Base-by-base conservation (phyloP, 2,113 vertebrate species). In the Cranoglanis bouderius region DNA sequence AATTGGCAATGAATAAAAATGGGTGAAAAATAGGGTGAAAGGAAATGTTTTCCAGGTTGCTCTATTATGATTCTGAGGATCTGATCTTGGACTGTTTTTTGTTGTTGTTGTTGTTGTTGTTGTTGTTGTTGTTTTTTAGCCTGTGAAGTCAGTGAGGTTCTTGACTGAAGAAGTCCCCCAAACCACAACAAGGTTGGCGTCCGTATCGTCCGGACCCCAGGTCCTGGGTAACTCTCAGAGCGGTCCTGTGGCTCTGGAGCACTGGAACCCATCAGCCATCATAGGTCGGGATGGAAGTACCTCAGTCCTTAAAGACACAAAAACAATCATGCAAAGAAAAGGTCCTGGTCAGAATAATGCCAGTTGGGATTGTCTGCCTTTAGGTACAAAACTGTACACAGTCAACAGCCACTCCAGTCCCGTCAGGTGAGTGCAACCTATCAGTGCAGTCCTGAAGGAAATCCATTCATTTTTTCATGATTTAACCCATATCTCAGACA, bases 61-160 rank as follows among this genome's bases (percentile, higher is more conserved):
- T 81, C 0, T 67, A 55, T 61, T 49, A 13, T 74, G n/a, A 46
- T 57, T 83, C 24, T 6, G 7, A 61, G 1, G 14, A 77, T 57
- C 67, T 87, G 53, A 74, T 55, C 6, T 35, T 32, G 12, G 8
- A 32, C 2, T 80, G 14, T 18, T 55, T 32, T 78, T 46, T 43
- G 43, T 24, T 24, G n/a, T 80, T 53, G 6, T 38, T 70, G 12
- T 59, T 84, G 43, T 46, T 46, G 43, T 46, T 46, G 43, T 46
- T 46, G 43, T 46, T 46, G 43, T 46, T 46, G 43, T 46, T 6
- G 6, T 78, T 10, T 55, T 92, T 87, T 92, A 99, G 98, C 96
- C 97, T 82, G 95, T 96, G 88, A 99, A 99, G 94, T 98, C 98
- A 0, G 98, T 99, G 92, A 92, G 98, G 86, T 99, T 99, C 92